Conservation (phyloP, 1,140 invertebrate species). For the Gonatopus flavifemur region DNA sequence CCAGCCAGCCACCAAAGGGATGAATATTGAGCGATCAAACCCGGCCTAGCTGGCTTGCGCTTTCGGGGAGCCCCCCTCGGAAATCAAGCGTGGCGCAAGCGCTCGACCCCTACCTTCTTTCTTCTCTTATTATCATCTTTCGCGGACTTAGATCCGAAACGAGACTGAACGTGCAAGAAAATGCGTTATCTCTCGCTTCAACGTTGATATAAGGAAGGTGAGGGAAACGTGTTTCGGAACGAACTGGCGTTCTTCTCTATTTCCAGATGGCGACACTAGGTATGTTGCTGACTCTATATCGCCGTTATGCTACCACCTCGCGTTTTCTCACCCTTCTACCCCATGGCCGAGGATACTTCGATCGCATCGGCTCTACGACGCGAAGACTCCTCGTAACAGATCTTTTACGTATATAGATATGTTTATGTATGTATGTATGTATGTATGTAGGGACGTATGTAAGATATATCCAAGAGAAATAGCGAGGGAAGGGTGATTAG, state of each 20-base stretch:
- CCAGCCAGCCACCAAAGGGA: conserved; percentile 47
- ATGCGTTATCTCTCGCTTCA: too few relatives aligned
- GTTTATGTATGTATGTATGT: too few relatives aligned
- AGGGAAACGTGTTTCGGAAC: too few relatives aligned
- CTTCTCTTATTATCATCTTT: conserved; percentile 5
- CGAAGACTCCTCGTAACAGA: conserved; percentile 12
- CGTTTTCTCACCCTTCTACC: conserved; percentile 2
- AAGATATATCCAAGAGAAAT: too few relatives aligned
- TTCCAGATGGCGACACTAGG: conserved; percentile 19
- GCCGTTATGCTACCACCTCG: conserved; percentile 1
- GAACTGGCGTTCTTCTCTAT: too few relatives aligned
- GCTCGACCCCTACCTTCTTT: background rate
- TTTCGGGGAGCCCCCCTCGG: conserved; percentile 23
- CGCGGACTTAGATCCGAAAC: too few relatives aligned
- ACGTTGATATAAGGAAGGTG: too few relatives aligned
- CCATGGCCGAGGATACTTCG: conserved; percentile 18
- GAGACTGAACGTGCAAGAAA: too few relatives aligned
- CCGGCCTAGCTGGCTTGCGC: conserved; percentile 32
- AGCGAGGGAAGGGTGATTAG: too few relatives aligned
- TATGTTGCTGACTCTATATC: conserved; percentile 2
- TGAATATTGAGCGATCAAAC: conserved; percentile 56
- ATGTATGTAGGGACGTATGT: too few relatives aligned
- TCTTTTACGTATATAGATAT: too few relatives aligned
- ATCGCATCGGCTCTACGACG: conserved; percentile 22
- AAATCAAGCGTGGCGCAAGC: too few relatives aligned